phyloP scores from a whole-genome alignment of 2,888 invertebrate species.

The Drymonia ruficornis region DNA sequence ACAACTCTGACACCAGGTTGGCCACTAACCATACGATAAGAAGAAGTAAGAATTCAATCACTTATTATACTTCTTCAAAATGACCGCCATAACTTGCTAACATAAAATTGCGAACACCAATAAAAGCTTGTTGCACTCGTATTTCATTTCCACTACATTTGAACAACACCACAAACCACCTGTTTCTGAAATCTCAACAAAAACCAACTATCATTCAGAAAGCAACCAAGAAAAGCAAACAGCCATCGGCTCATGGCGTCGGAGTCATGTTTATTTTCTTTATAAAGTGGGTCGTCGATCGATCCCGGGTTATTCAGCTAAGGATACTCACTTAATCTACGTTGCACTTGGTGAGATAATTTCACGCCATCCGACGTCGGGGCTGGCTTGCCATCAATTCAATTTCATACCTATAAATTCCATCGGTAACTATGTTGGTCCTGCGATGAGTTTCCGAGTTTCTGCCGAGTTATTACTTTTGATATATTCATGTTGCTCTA shows the following conservation, averaged over 20 bases:
- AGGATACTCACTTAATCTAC: conserved; percentile 65
- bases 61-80: no score
- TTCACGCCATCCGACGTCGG: conserved; percentile 58
- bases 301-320: conserved; percentile 59
- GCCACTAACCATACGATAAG: no score
- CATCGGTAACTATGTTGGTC: conserved; percentile 43
- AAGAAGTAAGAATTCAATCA: no score
- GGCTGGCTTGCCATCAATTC: conserved; percentile 56
- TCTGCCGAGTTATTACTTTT: conserved; percentile 22
- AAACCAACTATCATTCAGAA: not conserved
- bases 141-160: no score
- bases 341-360: conserved; percentile 69
- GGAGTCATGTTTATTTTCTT: conserved; percentile 48
- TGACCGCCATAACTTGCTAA: no score
- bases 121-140: no score
- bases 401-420: conserved; percentile 67
- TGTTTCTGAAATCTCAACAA: not conserved
- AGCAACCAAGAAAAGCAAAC: not conserved
- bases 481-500: conserved; percentile 1
- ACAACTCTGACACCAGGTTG: no score
- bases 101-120: no score
- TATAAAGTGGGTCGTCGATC: conserved; percentile 54
- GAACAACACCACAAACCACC: not conserved
- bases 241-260: not conserved
- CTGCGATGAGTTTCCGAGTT: conserved; percentile 29